Evolutionary conservation across 2,888 invertebrate genomes (phyloP).

Genomic region (Ichneumon xanthorius): DNA sequence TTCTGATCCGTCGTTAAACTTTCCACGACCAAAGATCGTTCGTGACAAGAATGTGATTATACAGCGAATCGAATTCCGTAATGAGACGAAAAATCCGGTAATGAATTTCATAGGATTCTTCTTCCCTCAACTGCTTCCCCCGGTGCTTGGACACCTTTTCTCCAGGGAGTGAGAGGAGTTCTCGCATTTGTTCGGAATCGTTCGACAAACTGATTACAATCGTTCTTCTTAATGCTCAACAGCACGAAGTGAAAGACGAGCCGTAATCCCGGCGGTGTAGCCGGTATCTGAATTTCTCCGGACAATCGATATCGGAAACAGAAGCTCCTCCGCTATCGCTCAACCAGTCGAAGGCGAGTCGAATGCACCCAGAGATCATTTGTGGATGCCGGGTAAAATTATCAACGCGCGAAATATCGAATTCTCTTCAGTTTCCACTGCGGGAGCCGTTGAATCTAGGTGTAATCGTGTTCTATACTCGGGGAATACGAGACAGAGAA

Average conservation of each 20-base stretch:
- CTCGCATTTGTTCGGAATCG: constrained; percentile 12
- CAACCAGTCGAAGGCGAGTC: not conserved
- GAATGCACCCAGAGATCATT: constrained; percentile 9
- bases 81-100: not conserved
- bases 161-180: not conserved
- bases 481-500: constrained; percentile 25
- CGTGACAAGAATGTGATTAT: not conserved
- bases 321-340: not conserved
- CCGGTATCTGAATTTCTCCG: constrained; percentile 2
- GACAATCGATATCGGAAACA: constrained; percentile 26
- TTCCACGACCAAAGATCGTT: not conserved
- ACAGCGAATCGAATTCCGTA: not conserved
- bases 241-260: constrained; percentile 27
- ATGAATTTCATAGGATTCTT: not conserved
- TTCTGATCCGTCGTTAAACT: not conserved
- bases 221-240: constrained; percentile 29
- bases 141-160: not conserved
- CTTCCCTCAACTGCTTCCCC: not conserved
- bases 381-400: not conserved
- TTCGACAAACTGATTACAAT: constrained; percentile 22
- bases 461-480: not conserved
- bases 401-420: constrained; percentile 4
- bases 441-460: not conserved
- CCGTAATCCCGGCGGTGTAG: not conserved
- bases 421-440: not conserved